Conservation (phyloP, 1,140 invertebrate species). For the Papilio aristodemus region DNA sequence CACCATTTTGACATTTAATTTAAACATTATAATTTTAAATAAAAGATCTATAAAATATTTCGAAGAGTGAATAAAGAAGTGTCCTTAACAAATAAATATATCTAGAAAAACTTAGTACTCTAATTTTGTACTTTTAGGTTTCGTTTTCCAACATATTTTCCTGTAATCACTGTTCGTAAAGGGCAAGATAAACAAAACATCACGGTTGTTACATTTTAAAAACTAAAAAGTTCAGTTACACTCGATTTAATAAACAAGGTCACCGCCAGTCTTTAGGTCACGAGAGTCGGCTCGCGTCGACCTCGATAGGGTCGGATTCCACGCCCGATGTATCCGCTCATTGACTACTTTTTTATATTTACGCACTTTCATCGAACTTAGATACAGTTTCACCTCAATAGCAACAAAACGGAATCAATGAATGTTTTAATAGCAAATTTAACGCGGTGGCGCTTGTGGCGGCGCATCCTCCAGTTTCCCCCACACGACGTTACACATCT, state of each 20-base stretch:
- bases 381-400: constrained; percentile 13
- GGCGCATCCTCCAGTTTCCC: constrained; percentile 82
- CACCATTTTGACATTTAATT: neutral
- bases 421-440: constrained; percentile 37
- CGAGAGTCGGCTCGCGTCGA: constrained; percentile 55
- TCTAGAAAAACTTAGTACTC: constrained; percentile 39
- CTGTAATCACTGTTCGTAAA: constrained; percentile 31
- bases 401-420: neutral
- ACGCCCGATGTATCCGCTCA: constrained; percentile 48
- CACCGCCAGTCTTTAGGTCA: constrained; percentile 67
- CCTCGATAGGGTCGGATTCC: constrained; percentile 71
- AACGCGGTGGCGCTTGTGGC: constrained; percentile 69
- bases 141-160: constrained; percentile 32
- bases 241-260: constrained; percentile 67
- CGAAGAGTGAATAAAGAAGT: constrained; percentile 23
- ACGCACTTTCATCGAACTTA: constrained; percentile 44
- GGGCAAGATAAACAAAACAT: constrained; percentile 41
- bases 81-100: constrained; percentile 24
- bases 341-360: constrained; percentile 56
- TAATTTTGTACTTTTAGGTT: constrained; percentile 67
- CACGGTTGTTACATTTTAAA: constrained; percentile 34
- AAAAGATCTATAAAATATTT: neutral
- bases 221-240: constrained; percentile 49
- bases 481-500: constrained; percentile 96
- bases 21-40: constrained; percentile 2